Conservation (phyloP, 2,797 vertebrate species). For the Cottoperca gobio region DNA sequence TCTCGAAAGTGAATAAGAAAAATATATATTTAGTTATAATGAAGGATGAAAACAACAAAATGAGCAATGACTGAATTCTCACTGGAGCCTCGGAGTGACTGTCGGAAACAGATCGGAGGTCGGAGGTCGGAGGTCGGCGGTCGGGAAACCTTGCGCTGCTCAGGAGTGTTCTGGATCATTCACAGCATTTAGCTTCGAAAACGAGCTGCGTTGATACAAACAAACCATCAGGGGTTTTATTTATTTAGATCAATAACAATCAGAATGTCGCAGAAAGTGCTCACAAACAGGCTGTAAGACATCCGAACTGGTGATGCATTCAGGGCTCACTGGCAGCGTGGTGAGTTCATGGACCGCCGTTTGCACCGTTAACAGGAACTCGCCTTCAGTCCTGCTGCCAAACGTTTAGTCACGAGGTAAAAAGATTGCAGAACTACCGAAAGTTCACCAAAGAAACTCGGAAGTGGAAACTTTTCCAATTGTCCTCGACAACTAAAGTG, state of each 20-base stretch:
- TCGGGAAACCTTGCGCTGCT: constrained; percentile 5
- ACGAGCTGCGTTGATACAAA: not conserved
- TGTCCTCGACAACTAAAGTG: not conserved
- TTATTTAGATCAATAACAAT: not conserved
- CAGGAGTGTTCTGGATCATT: constrained; percentile 27
- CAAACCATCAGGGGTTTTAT: not conserved
- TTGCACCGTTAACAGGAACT: not conserved
- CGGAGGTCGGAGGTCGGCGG: no score
- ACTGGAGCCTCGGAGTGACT: not conserved
- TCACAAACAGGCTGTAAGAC: not conserved
- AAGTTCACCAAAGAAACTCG: not conserved
- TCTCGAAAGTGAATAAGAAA: not conserved
- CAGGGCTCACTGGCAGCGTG: constrained; percentile 16
- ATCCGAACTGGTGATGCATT: not conserved
- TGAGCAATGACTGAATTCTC: not conserved
- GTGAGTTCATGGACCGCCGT: constrained; percentile 25
- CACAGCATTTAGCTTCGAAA: constrained; percentile 18
- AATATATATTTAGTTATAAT: not conserved
- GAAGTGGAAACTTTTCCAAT: not conserved
- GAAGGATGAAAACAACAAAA: no score
- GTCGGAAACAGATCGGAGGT: not conserved
- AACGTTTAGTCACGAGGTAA: not conserved
- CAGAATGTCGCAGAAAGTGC: constrained; percentile 11
- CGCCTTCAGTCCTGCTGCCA: not conserved
- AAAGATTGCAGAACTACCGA: not conserved